Evolutionary conservation across 2,113 vertebrate species (phyloP).

Genomic region (Eudyptes chrysolophus): DNA sequence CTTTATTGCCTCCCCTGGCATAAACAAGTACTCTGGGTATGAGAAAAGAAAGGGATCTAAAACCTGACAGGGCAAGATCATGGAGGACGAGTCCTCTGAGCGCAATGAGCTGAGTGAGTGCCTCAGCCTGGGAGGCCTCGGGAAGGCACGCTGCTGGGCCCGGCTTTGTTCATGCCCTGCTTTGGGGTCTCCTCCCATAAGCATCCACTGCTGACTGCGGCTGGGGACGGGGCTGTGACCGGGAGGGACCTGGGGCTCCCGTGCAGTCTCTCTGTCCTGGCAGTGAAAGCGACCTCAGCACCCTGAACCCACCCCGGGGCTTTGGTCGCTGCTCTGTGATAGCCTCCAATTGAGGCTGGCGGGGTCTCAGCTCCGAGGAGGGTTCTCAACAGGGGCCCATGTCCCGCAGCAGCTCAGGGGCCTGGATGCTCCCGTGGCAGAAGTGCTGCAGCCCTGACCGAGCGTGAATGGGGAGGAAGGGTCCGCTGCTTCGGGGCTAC

Average conservation of each 20-base stretch:
- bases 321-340: fast-evolving
- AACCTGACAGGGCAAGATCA: background rate
- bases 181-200: background rate
- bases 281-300: fast-evolving
- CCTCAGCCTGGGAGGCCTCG: background rate
- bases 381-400: background rate
- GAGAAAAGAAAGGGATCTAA: fast-evolving
- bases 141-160: background rate
- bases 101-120: fast-evolving
- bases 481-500: background rate
- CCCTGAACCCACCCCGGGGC: too few relatives aligned
- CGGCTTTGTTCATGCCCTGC: fast-evolving
- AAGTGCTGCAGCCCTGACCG: background rate
- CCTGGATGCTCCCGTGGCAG: background rate
- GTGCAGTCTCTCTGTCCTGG: fast-evolving
- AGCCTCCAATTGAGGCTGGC: fast-evolving
- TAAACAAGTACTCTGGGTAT: background rate
- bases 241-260: background rate
- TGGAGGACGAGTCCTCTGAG: background rate
- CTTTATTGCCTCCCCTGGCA: background rate
- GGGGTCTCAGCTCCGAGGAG: background rate
- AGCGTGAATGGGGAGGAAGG: background rate
- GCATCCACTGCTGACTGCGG: background rate
- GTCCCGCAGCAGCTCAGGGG: fast-evolving
- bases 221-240: background rate